Evolutionary conservation across 2,113 vertebrate genomes (phyloP).

Genomic region (Toxotes jaculatrix): DNA sequence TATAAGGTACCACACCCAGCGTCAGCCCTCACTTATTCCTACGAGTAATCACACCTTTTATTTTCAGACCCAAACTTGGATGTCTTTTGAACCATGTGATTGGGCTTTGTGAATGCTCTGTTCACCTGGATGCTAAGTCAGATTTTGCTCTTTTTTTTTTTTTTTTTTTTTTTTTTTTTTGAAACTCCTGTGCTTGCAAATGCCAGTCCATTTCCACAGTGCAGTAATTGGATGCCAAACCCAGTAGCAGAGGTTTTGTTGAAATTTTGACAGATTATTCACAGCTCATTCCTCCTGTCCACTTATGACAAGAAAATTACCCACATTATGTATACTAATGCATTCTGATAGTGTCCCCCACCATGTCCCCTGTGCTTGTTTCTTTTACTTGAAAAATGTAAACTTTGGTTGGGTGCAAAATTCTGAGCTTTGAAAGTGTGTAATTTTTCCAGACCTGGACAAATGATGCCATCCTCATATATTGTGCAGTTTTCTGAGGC

Average conservation of each 20-base stretch:
- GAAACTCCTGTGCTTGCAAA: neutral
- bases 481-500: slow-evolving; percentile 68
- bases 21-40: neutral
- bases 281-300: neutral
- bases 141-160: neutral
- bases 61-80: neutral
- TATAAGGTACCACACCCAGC: slow-evolving; percentile 90
- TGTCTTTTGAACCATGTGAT: neutral
- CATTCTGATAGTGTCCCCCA: slow-evolving; percentile 14
- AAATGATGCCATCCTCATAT: slow-evolving; percentile 69
- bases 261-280: slow-evolving; percentile 49
- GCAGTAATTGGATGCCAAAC: slow-evolving; percentile 20
- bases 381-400: slow-evolving; percentile 15
- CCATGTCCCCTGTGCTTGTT: slow-evolving; percentile 4
- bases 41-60: neutral
- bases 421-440: slow-evolving; percentile 70
- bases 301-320: slow-evolving; percentile 60
- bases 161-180: neutral
- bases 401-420: slow-evolving; percentile 25
- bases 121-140: neutral
- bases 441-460: slow-evolving; percentile 67
- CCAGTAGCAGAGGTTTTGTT: slow-evolving; percentile 9
- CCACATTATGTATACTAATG: slow-evolving; percentile 18
- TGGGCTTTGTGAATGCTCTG: too few species aligned
- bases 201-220: neutral